Base-by-base conservation (phyloP, 2,888 invertebrate genomes). In the Leptogaster cylindrica region DNA sequence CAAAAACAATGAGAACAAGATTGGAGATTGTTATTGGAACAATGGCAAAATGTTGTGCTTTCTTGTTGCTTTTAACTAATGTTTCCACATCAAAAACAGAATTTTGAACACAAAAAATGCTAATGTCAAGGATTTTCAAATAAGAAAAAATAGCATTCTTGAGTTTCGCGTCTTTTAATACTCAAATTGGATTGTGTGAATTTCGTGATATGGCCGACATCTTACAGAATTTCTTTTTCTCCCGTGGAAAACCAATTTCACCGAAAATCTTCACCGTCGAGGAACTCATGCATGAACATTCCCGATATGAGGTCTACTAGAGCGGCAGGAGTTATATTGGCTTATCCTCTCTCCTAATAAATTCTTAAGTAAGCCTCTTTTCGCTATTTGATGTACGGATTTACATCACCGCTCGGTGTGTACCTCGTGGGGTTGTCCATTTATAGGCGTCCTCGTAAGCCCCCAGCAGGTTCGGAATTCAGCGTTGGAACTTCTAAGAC, bases 351-450 rank as follows among this genome's bases (percentile, higher is more conserved):
- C 44, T 61, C 44, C 44, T 61, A 61, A 61, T 61, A 61, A 61
- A 61, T 61, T 44, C 61, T 61, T 61, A 44, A 61, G 44, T 61
- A 61, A 61, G 61, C 61, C 36, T 61, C 61, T 61, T 61, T 44
- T 44, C 41, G 44, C 44, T 61, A 61, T 61, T 61, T 61, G 61
- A 61, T 27, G 61, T 61, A 28, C 14, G 61, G 61, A 61, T 61
- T 61, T 61, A 61, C 61, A 61, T 61, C 61, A 44, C 61, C 61
- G 44, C 44, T 61, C 44, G 61, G 44, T 61, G 28, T 44, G 44
- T 61, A 61, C 61, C 27, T 44, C 44, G 25, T 61, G 16, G 12
- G 44, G 31, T 27, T 44, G 44, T 28, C 61, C 44, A 61, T 44
- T 61, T 28, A 44, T 27, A 44, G 27, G 61, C 44, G 61, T n/a